A percentile compares a stretch with the other conserved stretches of the same genome.
Evolutionary conservation across 2,113 vertebrate species (phyloP).

Genomic region (Galbula dea): DNA sequence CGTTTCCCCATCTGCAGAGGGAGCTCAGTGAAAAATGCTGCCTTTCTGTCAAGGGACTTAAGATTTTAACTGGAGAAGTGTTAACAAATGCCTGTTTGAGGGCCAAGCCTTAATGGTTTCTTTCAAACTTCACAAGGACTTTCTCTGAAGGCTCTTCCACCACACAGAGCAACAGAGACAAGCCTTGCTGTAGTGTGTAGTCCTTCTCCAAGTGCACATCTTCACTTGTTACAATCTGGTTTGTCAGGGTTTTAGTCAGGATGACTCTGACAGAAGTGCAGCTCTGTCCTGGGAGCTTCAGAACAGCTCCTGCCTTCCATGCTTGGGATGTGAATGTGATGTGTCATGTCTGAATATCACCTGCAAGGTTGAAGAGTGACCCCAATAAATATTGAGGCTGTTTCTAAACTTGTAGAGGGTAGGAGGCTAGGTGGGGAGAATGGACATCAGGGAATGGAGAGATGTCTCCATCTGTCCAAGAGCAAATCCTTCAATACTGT

Average conservation of each 20-base stretch:
- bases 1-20: neutral
- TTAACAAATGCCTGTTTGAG: neutral
- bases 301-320: neutral
- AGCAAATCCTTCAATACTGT: too few species aligned
- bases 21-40: neutral
- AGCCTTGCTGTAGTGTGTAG: too few species aligned
- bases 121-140: neutral
- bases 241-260: neutral
- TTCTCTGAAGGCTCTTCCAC: neutral
- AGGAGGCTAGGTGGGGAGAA: too few species aligned
- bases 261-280: neutral
- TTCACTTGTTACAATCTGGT: neutral
- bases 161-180: neutral
- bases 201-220: neutral
- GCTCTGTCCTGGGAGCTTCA: neutral
- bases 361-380: neutral
- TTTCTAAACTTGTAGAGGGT: neutral
- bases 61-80: neutral
- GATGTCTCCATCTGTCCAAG: too few species aligned
- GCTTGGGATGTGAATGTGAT: neutral
- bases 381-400: neutral
- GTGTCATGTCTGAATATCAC: fast-evolving
- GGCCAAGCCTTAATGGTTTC: neutral
- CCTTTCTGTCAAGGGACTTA: neutral
- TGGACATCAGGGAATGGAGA: too few species aligned